These are phyloP conservation scores for Phalanger gymnotis DNA, from an alignment of 2,797 vertebrate genomes.

Conservation along the genomic window DNA sequence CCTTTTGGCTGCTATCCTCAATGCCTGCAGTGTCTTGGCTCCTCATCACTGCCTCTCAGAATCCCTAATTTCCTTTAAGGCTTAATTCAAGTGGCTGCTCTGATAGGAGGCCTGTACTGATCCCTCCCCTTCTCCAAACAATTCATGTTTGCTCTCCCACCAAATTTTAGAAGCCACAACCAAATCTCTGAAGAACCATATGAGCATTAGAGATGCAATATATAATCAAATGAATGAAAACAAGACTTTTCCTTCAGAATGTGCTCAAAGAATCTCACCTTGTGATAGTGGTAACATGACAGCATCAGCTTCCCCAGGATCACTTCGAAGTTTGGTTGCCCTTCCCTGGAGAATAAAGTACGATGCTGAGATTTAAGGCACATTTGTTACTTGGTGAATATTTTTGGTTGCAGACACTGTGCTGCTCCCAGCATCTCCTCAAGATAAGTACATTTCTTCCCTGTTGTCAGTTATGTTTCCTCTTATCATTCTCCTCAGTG, in stretches of 20 bases:
- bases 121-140: background rate
- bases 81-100: background rate
- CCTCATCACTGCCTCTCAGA: background rate
- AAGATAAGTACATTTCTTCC: conserved; percentile 72
- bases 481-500: conserved; percentile 75
- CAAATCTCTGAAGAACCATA: background rate
- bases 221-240: conserved; percentile 11
- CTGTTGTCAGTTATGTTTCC: conserved; percentile 62
- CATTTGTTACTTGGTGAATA: conserved; percentile 41
- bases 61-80: background rate
- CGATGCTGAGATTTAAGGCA: conserved; percentile 11
- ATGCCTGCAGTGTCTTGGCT: background rate
- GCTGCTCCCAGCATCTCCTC: conserved; percentile 41
- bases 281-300: background rate
- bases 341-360: conserved; percentile 22
- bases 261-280: conserved; percentile 7
- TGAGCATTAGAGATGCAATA: background rate
- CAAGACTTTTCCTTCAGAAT: conserved; percentile 8
- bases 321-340: background rate
- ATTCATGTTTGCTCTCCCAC: background rate
- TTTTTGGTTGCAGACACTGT: conserved; percentile 60
- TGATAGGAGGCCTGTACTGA: background rate
- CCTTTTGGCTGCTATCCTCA: background rate
- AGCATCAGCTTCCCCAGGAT: background rate
- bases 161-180: background rate